These are phyloP conservation scores for Epiblema foenella DNA, from an alignment of 2,888 invertebrate species.

Conservation along the genomic window DNA sequence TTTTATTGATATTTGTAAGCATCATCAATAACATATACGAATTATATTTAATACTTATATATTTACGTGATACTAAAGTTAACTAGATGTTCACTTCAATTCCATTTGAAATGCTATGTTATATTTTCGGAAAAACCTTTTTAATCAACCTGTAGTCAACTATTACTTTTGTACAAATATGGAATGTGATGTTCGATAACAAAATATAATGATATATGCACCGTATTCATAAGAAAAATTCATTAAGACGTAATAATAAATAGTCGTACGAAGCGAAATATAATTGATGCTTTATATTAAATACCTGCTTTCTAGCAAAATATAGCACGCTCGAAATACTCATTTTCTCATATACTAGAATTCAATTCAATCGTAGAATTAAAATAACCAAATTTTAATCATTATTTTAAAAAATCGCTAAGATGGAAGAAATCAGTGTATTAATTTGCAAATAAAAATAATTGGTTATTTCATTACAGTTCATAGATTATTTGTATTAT, in stretches of 20 bases:
- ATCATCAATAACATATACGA: slow-evolving; percentile 26
- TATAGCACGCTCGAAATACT: slow-evolving; percentile 10
- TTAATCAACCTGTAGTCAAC: slow-evolving; percentile 51
- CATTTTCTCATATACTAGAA: slow-evolving; percentile 16
- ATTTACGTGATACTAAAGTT: slow-evolving; percentile 12
- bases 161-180: slow-evolving; percentile 72
- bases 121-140: slow-evolving; percentile 42
- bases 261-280: slow-evolving; percentile 44
- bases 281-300: slow-evolving; percentile 32
- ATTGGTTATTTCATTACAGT: slow-evolving; percentile 32
- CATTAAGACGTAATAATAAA: slow-evolving; percentile 43
- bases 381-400: slow-evolving; percentile 16
- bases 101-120: slow-evolving; percentile 47
- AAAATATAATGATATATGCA: slow-evolving; percentile 61
- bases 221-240: slow-evolving; percentile 60
- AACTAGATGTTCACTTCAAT: slow-evolving; percentile 54
- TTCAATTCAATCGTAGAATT: neutral
- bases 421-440: slow-evolving; percentile 24
- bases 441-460: slow-evolving; percentile 34
- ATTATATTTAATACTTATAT: slow-evolving; percentile 30
- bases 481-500: slow-evolving; percentile 13
- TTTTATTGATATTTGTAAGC: slow-evolving; percentile 12
- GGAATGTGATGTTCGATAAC: slow-evolving; percentile 77
- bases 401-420: slow-evolving; percentile 6
- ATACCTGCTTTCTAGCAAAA: slow-evolving; percentile 30